phyloP scores from a whole-genome alignment of 2,888 invertebrate species.

The Plebejus anna region DNA sequence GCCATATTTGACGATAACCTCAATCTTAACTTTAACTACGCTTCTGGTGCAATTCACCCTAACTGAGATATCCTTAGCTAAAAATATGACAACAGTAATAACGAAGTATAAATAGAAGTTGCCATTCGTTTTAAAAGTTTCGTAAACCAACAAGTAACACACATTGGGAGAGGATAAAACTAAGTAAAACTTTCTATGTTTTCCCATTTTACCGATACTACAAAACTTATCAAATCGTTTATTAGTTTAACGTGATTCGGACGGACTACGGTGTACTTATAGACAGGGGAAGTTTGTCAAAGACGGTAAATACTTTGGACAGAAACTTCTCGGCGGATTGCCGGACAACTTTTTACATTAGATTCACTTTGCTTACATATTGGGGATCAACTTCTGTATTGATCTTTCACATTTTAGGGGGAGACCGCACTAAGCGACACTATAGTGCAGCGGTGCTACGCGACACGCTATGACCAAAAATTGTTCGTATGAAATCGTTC shows the following conservation, averaged over 20 bases:
- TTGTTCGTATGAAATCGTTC: too few relatives aligned
- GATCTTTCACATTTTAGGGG: conserved; percentile 9
- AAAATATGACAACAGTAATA: background rate
- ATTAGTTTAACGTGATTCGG: conserved; percentile 23
- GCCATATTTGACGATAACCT: too few relatives aligned
- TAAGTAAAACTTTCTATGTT: conserved; percentile 4
- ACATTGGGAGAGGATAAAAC: background rate
- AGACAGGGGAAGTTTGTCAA: conserved; percentile 29
- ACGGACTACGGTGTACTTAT: conserved; percentile 20
- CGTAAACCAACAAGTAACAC: conserved; percentile 2
- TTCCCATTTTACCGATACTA: conserved; percentile 19
- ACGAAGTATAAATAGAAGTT: background rate
- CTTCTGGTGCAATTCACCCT: too few relatives aligned
- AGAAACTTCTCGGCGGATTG: conserved; percentile 26
- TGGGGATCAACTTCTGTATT: conserved; percentile 17
- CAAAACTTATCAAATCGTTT: conserved; percentile 21
- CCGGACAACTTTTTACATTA: conserved; percentile 30
- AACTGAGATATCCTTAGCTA: background rate
- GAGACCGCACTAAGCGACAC: too few relatives aligned
- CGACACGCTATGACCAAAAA: too few relatives aligned
- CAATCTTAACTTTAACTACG: too few relatives aligned
- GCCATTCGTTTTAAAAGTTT: background rate
- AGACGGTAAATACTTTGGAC: conserved; percentile 31
- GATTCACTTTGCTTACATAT: conserved; percentile 28
- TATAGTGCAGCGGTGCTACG: too few relatives aligned